These are phyloP conservation scores for Drosophila robusta DNA, from an alignment of 2,888 invertebrate genomes.

Conservation along the genomic window DNA sequence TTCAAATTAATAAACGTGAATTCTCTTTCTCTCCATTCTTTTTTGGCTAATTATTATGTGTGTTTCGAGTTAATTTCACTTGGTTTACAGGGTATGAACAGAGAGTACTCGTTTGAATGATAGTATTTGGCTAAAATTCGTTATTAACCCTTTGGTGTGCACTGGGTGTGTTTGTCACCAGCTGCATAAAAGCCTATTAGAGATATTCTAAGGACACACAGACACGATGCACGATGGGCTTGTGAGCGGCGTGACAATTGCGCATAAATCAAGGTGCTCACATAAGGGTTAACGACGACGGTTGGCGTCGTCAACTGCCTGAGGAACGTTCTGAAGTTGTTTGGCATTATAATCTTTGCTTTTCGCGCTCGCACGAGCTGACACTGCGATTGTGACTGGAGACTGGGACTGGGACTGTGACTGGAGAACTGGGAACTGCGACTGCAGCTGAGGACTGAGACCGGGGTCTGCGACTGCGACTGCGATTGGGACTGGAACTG, in stretches of 20 bases:
- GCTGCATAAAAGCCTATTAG: background rate
- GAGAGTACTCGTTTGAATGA: background rate
- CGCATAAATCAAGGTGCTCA: constrained; percentile 49
- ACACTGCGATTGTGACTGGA: constrained; percentile 35
- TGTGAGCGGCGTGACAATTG: constrained; percentile 49
- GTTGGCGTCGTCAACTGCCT: constrained; percentile 46
- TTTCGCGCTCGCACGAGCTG: constrained; percentile 50
- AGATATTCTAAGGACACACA: no score
- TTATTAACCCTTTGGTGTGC: constrained; percentile 55
- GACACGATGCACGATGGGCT: background rate
- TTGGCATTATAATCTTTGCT: constrained; percentile 67
- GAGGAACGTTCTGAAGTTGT: constrained; percentile 57
- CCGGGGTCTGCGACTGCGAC: constrained; percentile 3
- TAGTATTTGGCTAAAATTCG: constrained; percentile 17
- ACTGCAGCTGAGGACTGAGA: constrained; percentile 14
- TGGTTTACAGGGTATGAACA: background rate
- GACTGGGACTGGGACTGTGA: constrained; percentile 15
- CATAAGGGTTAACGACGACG: constrained; percentile 58
- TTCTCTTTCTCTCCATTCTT: no score
- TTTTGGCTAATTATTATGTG: no score
- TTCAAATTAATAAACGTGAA: background rate
- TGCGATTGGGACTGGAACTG: constrained; percentile 17
- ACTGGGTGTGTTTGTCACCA: constrained; percentile 1
- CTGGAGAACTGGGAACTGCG: constrained; percentile 13
- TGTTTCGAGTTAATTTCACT: no score